phyloP scores from a whole-genome alignment of 2,797 vertebrate genomes.

The Eleutherodactylus coqui region DNA sequence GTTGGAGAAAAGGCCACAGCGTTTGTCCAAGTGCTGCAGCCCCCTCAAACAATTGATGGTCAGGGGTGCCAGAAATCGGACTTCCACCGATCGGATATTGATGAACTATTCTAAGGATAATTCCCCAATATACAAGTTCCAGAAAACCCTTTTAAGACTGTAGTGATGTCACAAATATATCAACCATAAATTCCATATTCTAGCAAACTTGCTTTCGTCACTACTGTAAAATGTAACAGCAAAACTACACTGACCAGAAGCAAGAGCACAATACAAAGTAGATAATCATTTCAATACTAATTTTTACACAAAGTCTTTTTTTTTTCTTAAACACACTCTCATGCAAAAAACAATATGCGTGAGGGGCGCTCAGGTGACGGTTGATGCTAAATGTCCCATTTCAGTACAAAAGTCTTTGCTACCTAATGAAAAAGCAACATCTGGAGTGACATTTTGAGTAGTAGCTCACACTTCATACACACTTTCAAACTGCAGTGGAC shows the following conservation, averaged over 20 bases:
- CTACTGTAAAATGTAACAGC: too few relatives aligned
- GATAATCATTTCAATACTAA: neutral
- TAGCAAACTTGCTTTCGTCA: neutral
- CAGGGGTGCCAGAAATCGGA: too few relatives aligned
- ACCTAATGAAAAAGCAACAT: neutral
- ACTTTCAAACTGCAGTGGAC: slow-evolving; percentile 2
- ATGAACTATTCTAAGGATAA: too few relatives aligned
- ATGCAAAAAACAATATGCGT: neutral
- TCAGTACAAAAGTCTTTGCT: neutral
- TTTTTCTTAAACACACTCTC: neutral
- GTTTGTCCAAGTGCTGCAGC: too few relatives aligned
- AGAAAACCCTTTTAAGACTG: neutral
- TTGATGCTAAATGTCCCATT: neutral
- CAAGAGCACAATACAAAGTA: neutral
- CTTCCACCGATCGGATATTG: too few relatives aligned
- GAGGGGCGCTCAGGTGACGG: neutral
- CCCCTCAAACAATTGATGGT: too few relatives aligned
- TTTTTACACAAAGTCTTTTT: neutral
- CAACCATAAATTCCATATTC: neutral
- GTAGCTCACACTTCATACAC: neutral
- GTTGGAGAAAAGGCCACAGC: too few relatives aligned
- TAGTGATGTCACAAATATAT: neutral
- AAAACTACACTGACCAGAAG: neutral
- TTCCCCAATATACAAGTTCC: too few relatives aligned
- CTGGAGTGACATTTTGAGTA: neutral